Percentiles rank a stretch among this genome's conserved stretches.
Conservation (phyloP, 2,113 vertebrate genomes). For the Siniperca knerii region DNA sequence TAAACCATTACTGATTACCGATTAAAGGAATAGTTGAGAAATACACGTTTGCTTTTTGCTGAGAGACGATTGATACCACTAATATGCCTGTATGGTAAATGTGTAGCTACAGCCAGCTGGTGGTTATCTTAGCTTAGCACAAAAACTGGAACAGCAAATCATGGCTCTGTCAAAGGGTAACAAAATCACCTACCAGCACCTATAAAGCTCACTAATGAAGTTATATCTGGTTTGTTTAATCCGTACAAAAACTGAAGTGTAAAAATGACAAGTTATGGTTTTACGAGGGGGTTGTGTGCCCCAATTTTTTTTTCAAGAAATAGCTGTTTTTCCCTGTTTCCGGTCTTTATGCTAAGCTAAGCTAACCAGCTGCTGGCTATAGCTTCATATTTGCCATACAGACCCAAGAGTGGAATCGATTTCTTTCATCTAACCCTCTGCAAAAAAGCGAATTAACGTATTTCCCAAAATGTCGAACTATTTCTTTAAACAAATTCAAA, state of each 20-base stretch:
- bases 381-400: not conserved
- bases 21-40: not conserved
- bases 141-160: not conserved
- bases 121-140: not conserved
- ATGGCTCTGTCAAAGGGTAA: not conserved
- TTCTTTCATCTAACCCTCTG: not conserved
- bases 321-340: not conserved
- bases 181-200: not conserved
- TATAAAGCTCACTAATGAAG: not conserved
- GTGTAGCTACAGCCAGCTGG: not conserved
- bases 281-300: no score
- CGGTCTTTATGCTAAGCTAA: not conserved
- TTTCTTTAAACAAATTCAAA: not conserved
- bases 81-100: not conserved
- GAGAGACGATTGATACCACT: not conserved
- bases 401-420: not conserved
- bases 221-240: not conserved
- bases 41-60: not conserved
- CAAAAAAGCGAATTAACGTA: not conserved
- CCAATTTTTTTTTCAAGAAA: no score
- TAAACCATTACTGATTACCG: not conserved
- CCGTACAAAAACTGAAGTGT: not conserved
- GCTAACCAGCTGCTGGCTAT: not conserved
- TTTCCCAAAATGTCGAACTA: not conserved
- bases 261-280: no score